phyloP scores from a whole-genome alignment of 2,888 invertebrate genomes.

The Trachelus tabidus region DNA sequence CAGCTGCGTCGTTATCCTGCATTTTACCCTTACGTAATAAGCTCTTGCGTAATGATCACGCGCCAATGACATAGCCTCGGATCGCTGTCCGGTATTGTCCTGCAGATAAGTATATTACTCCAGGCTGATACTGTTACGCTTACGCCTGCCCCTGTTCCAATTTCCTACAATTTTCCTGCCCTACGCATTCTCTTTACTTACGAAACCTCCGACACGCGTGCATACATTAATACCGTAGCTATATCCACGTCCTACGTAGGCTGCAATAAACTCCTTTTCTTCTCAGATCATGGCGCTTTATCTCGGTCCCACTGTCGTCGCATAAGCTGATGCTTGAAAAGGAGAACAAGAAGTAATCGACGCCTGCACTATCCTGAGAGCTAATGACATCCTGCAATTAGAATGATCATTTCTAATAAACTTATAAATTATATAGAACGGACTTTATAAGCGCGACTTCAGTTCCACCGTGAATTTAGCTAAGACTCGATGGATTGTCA shows the following conservation, averaged over 20 bases:
- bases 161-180: constrained; percentile 2
- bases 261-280: neutral
- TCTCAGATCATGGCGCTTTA: constrained; percentile 9
- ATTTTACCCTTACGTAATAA: constrained; percentile 30
- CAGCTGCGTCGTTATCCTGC: constrained; percentile 28
- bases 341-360: constrained; percentile 38
- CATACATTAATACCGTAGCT: too few species aligned
- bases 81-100: constrained; percentile 35
- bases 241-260: too few species aligned
- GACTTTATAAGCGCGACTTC: too few species aligned
- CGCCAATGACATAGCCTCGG: constrained; percentile 24
- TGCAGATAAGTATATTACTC: constrained; percentile 32
- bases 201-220: too few species aligned
- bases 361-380: constrained; percentile 34
- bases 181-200: constrained; percentile 7
- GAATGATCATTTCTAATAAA: constrained; percentile 13
- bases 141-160: neutral
- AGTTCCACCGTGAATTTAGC: too few species aligned
- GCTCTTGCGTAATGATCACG: constrained; percentile 30
- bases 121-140: too few species aligned
- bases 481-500: too few species aligned
- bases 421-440: too few species aligned
- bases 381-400: constrained; percentile 48
- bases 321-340: neutral
- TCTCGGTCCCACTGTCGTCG: constrained; percentile 9